Evolutionary conservation across 2,888 invertebrate species (phyloP).

Genomic region (Philopedon plagiatum): DNA sequence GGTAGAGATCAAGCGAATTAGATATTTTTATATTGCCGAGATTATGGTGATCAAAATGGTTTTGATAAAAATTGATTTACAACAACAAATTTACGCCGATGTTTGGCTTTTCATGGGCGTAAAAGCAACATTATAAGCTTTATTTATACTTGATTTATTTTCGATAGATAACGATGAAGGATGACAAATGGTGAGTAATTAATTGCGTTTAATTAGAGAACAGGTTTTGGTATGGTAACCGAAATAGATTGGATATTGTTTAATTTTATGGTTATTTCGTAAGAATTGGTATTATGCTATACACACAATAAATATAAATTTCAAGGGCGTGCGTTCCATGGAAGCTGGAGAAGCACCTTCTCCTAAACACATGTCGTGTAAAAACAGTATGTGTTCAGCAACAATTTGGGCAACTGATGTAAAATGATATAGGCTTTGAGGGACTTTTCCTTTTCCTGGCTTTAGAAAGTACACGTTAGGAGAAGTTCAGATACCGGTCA

Average conservation of each 20-base stretch:
- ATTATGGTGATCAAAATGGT: conserved; percentile 46
- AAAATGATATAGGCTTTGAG: too few relatives aligned
- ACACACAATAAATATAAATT: too few relatives aligned
- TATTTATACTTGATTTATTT: conserved; percentile 47
- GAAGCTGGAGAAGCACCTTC: too few relatives aligned
- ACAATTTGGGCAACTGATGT: too few relatives aligned
- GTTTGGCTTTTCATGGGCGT: conserved; percentile 40
- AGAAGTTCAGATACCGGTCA: too few relatives aligned
- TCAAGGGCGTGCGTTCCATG: too few relatives aligned
- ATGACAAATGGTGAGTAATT: conserved; percentile 33
- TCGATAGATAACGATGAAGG: conserved; percentile 30
- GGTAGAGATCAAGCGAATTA: conserved; percentile 47
- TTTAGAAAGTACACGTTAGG: too few relatives aligned
- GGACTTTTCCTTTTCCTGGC: too few relatives aligned
- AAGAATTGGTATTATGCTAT: too few relatives aligned
- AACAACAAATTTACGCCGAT: conserved; percentile 43
- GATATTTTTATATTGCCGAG: conserved; percentile 49
- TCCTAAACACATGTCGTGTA: too few relatives aligned
- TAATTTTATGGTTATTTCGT: neutral
- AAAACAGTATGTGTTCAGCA: too few relatives aligned
- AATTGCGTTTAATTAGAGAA: conserved; percentile 5
- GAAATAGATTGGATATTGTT: neutral
- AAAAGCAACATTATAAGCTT: conserved; percentile 41
- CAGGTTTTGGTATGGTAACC: neutral
- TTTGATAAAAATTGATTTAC: conserved; percentile 51